Evolutionary conservation across 2,888 invertebrate species (phyloP).

Genomic region (Acanthopleura granulata): DNA sequence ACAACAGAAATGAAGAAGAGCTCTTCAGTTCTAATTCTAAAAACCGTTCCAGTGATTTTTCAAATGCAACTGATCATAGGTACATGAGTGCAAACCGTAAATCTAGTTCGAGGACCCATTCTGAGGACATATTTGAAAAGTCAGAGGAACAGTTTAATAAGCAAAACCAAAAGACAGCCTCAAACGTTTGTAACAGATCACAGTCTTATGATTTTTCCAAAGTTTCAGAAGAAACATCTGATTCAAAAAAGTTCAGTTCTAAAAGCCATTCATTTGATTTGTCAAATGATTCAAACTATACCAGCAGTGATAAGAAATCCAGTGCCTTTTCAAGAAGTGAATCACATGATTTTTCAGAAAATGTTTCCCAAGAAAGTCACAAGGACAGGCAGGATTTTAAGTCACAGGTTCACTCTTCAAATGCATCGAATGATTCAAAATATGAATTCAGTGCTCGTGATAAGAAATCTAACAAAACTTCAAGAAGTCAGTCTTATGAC

Average conservation of each 20-base stretch:
- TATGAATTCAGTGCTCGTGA: constrained; percentile 7
- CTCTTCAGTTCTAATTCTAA: no score
- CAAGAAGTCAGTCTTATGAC: background rate
- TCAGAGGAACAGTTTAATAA: background rate
- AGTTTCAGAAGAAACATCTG: background rate
- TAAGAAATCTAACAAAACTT: background rate
- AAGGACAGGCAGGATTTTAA: background rate
- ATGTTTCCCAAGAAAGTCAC: no score
- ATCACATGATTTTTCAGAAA: background rate
- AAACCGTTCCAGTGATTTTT: no score
- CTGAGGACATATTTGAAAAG: background rate
- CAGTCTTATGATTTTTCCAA: constrained; percentile 1
- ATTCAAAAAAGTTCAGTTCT: background rate
- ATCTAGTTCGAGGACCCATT: no score
- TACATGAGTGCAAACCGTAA: no score
- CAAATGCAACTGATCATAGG: no score
- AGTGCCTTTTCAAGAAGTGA: background rate
- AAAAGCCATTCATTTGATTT: constrained; percentile 1
- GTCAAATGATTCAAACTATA: background rate
- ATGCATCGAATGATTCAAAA: background rate
- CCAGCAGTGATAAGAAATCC: background rate
- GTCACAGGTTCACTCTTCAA: background rate
- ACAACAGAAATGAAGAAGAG: no score
- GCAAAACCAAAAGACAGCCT: background rate
- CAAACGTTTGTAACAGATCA: background rate